A percentile compares a stretch with the other conserved stretches of the same genome.
These are phyloP conservation scores for Daboia siamensis DNA, from an alignment of 2,113 vertebrate species.

Conservation along the genomic window DNA sequence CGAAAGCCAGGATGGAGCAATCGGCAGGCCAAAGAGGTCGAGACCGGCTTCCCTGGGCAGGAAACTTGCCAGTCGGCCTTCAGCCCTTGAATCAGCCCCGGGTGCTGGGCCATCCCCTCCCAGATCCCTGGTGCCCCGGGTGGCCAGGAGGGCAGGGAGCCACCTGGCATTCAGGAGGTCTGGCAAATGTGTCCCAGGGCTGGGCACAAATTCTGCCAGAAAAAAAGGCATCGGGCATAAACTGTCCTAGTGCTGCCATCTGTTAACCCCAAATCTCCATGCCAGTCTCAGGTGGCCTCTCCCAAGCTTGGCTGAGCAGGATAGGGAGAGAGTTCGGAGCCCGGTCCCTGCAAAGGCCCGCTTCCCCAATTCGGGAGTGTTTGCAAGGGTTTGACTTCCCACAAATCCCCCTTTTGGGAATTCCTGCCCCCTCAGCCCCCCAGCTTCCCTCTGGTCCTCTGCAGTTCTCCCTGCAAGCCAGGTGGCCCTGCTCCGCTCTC, in stretches of 20 bases:
- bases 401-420: too few relatives aligned
- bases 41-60: neutral
- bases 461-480: neutral
- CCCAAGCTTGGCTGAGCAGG: neutral
- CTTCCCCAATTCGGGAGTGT: neutral
- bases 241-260: neutral
- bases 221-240: neutral
- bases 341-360: neutral
- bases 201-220: neutral
- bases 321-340: neutral
- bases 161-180: neutral
- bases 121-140: neutral
- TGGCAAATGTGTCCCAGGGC: neutral
- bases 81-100: neutral
- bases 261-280: neutral
- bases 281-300: neutral
- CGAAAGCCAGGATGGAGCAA: neutral
- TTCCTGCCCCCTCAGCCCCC: too few relatives aligned
- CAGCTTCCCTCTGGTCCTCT: fast-evolving
- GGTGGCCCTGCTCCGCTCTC: neutral
- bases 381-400: neutral
- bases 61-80: neutral
- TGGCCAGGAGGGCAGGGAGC: neutral
- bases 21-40: neutral
- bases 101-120: neutral